phyloP scores from a whole-genome alignment of 2,888 invertebrate genomes.

The Polydesmus complanatus region DNA sequence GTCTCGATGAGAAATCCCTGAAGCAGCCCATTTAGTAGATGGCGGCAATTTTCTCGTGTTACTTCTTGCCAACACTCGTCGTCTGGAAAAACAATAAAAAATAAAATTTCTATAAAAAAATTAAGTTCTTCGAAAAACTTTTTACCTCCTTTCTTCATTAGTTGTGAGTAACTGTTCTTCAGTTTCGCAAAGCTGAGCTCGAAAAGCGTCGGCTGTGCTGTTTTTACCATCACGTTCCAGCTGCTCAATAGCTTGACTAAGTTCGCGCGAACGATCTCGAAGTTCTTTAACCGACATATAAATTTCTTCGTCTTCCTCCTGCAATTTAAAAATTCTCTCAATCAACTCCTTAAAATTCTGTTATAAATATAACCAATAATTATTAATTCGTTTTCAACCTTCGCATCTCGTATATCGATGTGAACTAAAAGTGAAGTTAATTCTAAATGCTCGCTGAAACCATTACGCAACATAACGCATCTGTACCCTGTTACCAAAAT shows the following conservation, averaged over 20 bases:
- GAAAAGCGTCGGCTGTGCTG: background rate
- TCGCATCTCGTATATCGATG: slow-evolving; percentile 46
- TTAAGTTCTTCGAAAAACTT: background rate
- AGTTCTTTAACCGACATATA: slow-evolving; percentile 11
- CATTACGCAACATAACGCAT: slow-evolving; percentile 79
- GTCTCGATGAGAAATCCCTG: background rate
- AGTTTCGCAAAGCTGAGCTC: slow-evolving; percentile 14
- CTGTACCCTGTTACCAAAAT: slow-evolving; percentile 52
- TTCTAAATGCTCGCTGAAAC: slow-evolving; percentile 81
- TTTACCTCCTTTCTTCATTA: slow-evolving; percentile 17
- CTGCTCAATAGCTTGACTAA: slow-evolving; percentile 14
- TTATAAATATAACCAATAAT: too few relatives aligned
- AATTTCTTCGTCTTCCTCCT: slow-evolving; percentile 17
- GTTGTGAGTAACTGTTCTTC: slow-evolving; percentile 15
- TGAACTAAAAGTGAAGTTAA: slow-evolving; percentile 76
- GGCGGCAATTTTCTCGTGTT: background rate
- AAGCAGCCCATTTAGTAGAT: background rate
- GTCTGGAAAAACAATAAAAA: background rate
- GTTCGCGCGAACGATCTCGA: slow-evolving; percentile 14
- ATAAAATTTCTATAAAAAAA: background rate
- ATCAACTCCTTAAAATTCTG: too few relatives aligned
- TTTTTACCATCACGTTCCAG: slow-evolving; percentile 12
- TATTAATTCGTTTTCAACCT: too few relatives aligned
- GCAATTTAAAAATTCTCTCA: background rate
- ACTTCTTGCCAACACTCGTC: background rate